Evolutionary conservation across 2,113 vertebrate species (phyloP).

Genomic region (Misgurnus mizolepis): DNA sequence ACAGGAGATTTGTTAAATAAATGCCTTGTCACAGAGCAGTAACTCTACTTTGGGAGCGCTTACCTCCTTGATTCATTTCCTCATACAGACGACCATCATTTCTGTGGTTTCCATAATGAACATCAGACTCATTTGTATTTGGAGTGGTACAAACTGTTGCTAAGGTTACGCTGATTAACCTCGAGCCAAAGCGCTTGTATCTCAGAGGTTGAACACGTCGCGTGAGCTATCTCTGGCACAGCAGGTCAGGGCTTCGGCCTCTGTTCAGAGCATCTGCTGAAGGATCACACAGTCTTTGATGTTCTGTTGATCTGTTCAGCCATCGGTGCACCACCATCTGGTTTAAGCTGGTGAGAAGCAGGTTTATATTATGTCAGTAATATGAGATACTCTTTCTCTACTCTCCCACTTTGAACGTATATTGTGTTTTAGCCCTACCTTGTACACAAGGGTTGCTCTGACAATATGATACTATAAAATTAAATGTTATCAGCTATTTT

Average conservation of each 20-base stretch:
- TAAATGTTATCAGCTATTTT: conserved; percentile 2
- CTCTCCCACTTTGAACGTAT: not conserved
- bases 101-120: not conserved
- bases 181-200: conserved; percentile 29
- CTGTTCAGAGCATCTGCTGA: conserved; percentile 28
- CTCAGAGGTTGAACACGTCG: conserved; percentile 19
- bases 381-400: conserved; percentile 1
- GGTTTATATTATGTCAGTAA: not conserved
- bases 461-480: not conserved
- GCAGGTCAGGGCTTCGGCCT: conserved; percentile 38
- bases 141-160: conserved; percentile 34
- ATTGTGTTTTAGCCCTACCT: not conserved
- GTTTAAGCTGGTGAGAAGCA: conserved; percentile 26
- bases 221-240: conserved; percentile 34
- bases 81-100: not conserved
- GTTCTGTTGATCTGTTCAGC: conserved; percentile 27
- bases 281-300: conserved; percentile 26
- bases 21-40: conserved; percentile 1
- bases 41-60: not conserved
- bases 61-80: not conserved
- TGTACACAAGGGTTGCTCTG: not conserved
- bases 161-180: conserved; percentile 27
- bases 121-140: conserved; percentile 43
- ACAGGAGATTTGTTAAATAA: conserved; percentile 32
- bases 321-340: conserved; percentile 35